phyloP scores from a whole-genome alignment of 2,797 vertebrate species.

The Gymnothorax javanicus region DNA sequence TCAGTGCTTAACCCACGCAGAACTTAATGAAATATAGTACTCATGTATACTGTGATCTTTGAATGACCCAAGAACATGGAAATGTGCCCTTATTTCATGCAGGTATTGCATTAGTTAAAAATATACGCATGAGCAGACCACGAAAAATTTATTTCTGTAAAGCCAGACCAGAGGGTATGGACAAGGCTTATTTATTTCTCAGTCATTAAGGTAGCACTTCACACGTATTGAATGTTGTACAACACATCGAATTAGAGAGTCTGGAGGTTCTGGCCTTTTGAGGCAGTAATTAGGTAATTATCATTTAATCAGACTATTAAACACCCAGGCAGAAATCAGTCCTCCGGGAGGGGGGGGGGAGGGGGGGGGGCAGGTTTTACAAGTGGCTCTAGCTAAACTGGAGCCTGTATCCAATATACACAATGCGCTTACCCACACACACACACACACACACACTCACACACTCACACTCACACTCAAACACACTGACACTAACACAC shows the following conservation, averaged over 20 bases:
- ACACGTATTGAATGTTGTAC: not conserved
- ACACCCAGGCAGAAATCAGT: not conserved
- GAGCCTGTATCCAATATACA: not conserved
- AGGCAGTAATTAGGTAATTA: slow-evolving; percentile 3
- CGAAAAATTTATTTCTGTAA: not conserved
- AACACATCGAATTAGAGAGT: slow-evolving; percentile 13
- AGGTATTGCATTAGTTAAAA: no score
- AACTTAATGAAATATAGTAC: not conserved
- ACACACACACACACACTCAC: not conserved
- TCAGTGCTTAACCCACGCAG: not conserved
- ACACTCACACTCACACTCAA: not conserved
- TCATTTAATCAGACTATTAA: not conserved
- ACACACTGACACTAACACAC: not conserved
- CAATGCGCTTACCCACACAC: no score
- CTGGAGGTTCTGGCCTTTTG: not conserved
- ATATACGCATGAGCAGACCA: no score
- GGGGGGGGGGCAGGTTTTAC: no score
- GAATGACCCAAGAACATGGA: not conserved
- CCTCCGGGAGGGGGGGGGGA: not conserved
- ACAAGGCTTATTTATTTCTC: not conserved
- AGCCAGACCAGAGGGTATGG: not conserved
- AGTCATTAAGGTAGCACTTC: not conserved
- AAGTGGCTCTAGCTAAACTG: not conserved
- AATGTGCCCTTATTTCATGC: not conserved
- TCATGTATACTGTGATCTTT: not conserved